These are phyloP conservation scores for Mimumesa dahlbomi DNA, from an alignment of 2,888 invertebrate species.

Conservation along the genomic window DNA sequence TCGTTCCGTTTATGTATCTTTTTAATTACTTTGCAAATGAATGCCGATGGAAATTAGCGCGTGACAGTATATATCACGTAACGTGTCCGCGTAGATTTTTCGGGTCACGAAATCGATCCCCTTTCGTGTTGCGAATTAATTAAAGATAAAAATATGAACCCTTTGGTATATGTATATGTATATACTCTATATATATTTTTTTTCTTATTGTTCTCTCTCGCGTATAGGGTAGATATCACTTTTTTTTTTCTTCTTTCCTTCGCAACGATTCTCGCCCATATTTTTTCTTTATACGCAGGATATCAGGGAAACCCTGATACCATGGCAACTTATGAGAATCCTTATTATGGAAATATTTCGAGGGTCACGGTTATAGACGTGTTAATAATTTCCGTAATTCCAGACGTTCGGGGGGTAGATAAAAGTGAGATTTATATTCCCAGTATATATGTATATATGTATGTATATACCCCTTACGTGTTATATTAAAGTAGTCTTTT, in stretches of 20 bases:
- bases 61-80: not conserved
- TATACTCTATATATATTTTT: no score
- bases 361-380: conserved; percentile 18
- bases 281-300: not conserved
- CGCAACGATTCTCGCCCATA: no score
- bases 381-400: conserved; percentile 37
- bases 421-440: conserved; percentile 39
- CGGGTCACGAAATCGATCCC: conserved; percentile 13
- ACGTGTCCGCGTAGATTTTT: not conserved
- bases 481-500: conserved; percentile 28
- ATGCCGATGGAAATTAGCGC: conserved; percentile 33
- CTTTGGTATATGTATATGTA: no score
- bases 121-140: conserved; percentile 26
- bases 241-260: not conserved
- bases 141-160: not conserved
- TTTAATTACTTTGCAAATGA: conserved; percentile 56
- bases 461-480: conserved; percentile 1
- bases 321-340: not conserved
- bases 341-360: conserved; percentile 4
- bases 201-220: no score
- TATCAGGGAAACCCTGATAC: not conserved
- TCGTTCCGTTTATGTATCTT: conserved; percentile 40
- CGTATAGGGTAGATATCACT: no score
- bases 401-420: conserved; percentile 1
- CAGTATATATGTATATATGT: no score